phyloP scores from a whole-genome alignment of 1,140 invertebrate species.

The Amphibalanus amphitrite region DNA sequence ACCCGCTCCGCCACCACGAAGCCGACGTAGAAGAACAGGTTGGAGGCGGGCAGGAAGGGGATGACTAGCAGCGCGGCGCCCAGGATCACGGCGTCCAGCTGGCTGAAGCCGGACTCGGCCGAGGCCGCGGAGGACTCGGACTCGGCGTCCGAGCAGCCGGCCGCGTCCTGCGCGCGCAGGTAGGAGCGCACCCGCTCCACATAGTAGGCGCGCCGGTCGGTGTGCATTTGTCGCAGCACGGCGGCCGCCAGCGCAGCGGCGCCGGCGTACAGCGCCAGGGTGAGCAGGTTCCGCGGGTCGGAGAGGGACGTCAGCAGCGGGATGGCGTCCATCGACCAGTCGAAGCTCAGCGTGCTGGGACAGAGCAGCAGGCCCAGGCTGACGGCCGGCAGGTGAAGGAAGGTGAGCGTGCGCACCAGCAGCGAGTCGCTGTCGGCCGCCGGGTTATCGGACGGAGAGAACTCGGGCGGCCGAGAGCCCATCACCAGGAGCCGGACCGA shows the following conservation, averaged over 20 bases:
- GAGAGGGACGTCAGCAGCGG: constrained; percentile 41
- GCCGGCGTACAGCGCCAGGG: constrained; percentile 42
- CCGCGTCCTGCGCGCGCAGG: constrained; percentile 37
- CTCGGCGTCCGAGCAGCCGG: constrained; percentile 36
- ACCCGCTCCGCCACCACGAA: constrained; percentile 80
- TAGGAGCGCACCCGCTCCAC: constrained; percentile 27
- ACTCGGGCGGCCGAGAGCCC: constrained; percentile 52
- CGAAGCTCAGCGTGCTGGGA: constrained; percentile 68
- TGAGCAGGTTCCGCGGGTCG: constrained; percentile 43
- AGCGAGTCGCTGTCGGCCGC: constrained; percentile 42
- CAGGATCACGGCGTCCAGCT: constrained; percentile 30
- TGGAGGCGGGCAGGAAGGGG: constrained; percentile 80
- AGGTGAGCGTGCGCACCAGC: constrained; percentile 32
- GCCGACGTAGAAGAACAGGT: constrained; percentile 62
- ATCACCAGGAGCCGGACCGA: constrained; percentile 46
- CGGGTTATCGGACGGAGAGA: constrained; percentile 78
- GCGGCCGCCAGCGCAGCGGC: constrained; percentile 26
- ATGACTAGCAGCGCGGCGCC: constrained; percentile 51
- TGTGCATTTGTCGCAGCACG: background rate
- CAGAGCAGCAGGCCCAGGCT: constrained; percentile 60
- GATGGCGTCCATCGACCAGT: constrained; percentile 84
- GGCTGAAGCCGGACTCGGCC: constrained; percentile 17
- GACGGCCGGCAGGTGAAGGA: constrained; percentile 63
- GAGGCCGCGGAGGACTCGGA: constrained; percentile 38
- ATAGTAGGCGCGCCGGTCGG: background rate